A percentile compares a stretch with the other conserved stretches of the same genome.
phyloP scores from a whole-genome alignment of 1,140 invertebrate species.

The Drosophila tropicalis region DNA sequence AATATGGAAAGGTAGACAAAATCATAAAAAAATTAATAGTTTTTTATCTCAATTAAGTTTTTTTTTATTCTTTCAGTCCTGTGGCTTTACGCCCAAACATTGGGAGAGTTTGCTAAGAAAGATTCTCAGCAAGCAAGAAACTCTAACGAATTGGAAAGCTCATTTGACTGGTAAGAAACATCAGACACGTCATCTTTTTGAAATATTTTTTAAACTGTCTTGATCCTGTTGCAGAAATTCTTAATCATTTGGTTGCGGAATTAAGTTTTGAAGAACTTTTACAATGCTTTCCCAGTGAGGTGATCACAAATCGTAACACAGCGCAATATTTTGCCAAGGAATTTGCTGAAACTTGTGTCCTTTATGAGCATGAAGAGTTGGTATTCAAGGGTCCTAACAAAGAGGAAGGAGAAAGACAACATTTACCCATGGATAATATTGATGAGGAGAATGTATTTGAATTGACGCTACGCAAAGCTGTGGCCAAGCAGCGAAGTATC shows the following conservation, averaged over 20 bases:
- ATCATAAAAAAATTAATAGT: not conserved
- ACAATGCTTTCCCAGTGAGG: conserved; percentile 79
- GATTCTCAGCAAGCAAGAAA: conserved; percentile 74
- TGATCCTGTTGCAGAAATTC: conserved; percentile 57
- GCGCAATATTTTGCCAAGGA: conserved; percentile 74
- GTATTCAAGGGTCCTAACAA: conserved; percentile 54
- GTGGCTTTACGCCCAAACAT: conserved; percentile 76
- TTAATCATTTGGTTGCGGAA: conserved; percentile 74
- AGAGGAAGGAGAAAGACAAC: conserved; percentile 38
- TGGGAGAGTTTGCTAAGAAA: conserved; percentile 77
- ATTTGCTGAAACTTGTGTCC: conserved; percentile 67
- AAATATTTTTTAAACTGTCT: too few species aligned
- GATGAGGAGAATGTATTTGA: conserved; percentile 82
- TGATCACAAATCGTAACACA: conserved; percentile 69
- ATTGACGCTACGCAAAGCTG: conserved; percentile 73
- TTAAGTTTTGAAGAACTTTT: conserved; percentile 76
- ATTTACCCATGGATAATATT: conserved; percentile 79
- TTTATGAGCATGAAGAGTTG: conserved; percentile 68
- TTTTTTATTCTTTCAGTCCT: conserved; percentile 51
- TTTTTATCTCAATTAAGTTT: not conserved
- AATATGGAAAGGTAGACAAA: conserved; percentile 73
- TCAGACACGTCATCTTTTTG: not conserved
- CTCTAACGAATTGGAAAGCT: conserved; percentile 72
- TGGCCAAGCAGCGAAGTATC: conserved; percentile 79
- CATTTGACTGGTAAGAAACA: conserved; percentile 60